These are phyloP conservation scores for Himalopsyche kuldschensis DNA, from an alignment of 2,888 invertebrate genomes.

Conservation along the genomic window DNA sequence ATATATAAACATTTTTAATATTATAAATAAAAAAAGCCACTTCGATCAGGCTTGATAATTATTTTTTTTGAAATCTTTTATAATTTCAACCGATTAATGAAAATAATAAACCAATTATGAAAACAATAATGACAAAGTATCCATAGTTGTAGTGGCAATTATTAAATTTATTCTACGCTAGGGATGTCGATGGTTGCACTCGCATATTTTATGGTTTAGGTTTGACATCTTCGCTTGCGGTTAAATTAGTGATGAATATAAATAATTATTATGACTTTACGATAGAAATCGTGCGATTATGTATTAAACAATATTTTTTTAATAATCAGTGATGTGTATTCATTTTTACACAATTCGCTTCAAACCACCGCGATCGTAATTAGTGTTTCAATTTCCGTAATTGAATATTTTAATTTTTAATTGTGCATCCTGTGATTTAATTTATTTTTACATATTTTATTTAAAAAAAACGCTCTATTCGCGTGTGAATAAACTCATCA, in stretches of 20 bases:
- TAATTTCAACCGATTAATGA: no score
- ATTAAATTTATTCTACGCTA: not conserved
- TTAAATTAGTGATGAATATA: not conserved
- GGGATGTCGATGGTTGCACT: not conserved
- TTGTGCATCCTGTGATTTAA: constrained; percentile 1
- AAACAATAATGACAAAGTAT: not conserved
- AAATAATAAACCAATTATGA: no score
- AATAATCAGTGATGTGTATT: not conserved
- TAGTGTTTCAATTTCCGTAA: not conserved
- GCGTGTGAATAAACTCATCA: not conserved
- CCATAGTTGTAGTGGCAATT: not conserved
- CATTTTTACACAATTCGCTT: not conserved
- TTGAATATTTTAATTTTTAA: constrained; percentile 1
- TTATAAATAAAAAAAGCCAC: no score
- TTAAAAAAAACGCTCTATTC: not conserved
- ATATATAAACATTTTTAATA: no score
- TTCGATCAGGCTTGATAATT: no score
- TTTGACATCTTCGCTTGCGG: constrained; percentile 1
- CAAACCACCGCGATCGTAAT: not conserved
- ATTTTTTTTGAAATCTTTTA: no score
- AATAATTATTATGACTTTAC: not conserved
- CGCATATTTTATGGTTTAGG: not conserved
- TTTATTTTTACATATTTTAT: not conserved
- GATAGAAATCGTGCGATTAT: not conserved
- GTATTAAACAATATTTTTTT: not conserved